These are phyloP conservation scores for Diaperis boleti DNA, from an alignment of 2,888 invertebrate genomes.

Conservation along the genomic window DNA sequence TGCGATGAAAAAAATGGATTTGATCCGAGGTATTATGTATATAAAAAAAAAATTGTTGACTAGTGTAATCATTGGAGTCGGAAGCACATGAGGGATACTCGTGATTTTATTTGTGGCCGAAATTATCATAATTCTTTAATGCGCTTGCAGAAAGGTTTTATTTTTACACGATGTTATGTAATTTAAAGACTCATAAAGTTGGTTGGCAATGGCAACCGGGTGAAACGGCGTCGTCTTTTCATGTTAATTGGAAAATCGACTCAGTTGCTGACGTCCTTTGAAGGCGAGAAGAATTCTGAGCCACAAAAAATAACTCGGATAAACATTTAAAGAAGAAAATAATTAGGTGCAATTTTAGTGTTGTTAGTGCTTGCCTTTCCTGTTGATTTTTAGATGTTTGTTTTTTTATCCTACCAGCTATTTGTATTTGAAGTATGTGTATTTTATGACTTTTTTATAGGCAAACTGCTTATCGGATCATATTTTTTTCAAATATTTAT, in stretches of 20 bases:
- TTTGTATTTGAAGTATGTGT: not conserved
- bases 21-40: too few relatives aligned
- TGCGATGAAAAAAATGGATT: too few relatives aligned
- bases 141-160: constrained; percentile 6
- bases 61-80: too few relatives aligned
- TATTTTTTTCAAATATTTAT: too few relatives aligned
- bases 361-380: not conserved
- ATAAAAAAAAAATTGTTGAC: too few relatives aligned
- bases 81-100: too few relatives aligned
- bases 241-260: constrained; percentile 7
- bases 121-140: too few relatives aligned
- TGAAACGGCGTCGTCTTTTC: not conserved
- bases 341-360: not conserved
- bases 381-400: not conserved
- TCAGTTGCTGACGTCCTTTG: not conserved
- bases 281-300: not conserved
- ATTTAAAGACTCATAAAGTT: constrained; percentile 11
- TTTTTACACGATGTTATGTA: constrained; percentile 12
- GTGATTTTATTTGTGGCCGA: too few relatives aligned
- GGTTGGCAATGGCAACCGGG: constrained; percentile 6
- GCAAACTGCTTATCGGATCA: too few relatives aligned
- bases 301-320: not conserved
- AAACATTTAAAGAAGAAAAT: not conserved
- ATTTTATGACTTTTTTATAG: not conserved
- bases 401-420: not conserved